A percentile compares a stretch with the other conserved stretches of the same genome.
These are phyloP conservation scores for Calliopum simillimum DNA, from an alignment of 2,888 invertebrate species.

Conservation along the genomic window DNA sequence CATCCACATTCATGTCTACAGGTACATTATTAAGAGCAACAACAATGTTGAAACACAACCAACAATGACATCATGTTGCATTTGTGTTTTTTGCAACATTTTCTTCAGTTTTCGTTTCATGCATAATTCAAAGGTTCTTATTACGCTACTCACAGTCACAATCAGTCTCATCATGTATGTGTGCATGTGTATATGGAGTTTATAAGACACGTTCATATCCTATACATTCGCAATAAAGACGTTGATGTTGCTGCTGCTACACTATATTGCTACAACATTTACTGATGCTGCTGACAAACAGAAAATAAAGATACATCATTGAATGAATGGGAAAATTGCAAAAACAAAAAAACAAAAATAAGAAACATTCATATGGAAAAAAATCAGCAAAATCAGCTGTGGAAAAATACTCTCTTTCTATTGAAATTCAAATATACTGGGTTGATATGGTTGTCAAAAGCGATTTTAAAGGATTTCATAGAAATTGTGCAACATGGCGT, in stretches of 20 bases:
- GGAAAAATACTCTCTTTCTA: not conserved
- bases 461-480: no score
- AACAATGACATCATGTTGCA: slow-evolving; percentile 6
- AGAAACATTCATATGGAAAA: not conserved
- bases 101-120: not conserved
- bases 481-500: no score
- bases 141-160: slow-evolving; percentile 33
- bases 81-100: no score
- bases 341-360: not conserved
- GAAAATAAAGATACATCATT: slow-evolving; percentile 11
- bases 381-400: no score
- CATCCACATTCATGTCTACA: slow-evolving; percentile 12
- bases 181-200: not conserved
- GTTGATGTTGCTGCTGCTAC: slow-evolving; percentile 30
- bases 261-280: slow-evolving; percentile 16
- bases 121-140: slow-evolving; percentile 35
- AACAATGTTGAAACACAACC: not conserved
- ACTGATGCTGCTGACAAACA: slow-evolving; percentile 18
- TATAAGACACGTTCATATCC: slow-evolving; percentile 32
- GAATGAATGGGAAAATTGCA: not conserved
- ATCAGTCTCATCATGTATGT: not conserved
- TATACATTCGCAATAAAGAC: slow-evolving; percentile 9
- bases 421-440: not conserved
- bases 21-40: not conserved
- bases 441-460: no score